Conservation (phyloP, 2,888 invertebrate species). For the Eupeodes luniger region DNA sequence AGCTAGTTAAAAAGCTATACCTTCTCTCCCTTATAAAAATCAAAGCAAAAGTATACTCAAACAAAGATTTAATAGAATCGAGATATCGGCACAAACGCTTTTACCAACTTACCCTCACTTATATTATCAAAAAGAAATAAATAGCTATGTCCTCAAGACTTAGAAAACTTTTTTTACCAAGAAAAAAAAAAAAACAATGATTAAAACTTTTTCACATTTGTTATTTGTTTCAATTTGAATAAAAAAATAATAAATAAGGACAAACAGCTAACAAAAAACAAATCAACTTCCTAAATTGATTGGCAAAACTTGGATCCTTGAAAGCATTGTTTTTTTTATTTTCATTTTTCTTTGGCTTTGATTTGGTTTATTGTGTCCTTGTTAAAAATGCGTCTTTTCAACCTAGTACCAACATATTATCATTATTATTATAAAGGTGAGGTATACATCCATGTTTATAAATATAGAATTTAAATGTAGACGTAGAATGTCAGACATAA, state of each 20-base stretch:
- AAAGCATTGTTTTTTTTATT: background rate
- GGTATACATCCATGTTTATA: background rate
- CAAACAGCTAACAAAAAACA: background rate
- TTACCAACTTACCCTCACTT: background rate
- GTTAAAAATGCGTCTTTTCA: background rate
- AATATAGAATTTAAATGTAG: background rate
- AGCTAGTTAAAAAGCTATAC: too few relatives aligned
- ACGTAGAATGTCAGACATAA: background rate
- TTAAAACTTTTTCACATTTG: conserved; percentile 36
- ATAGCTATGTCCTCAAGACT: background rate
- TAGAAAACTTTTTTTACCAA: background rate
- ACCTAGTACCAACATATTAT: background rate
- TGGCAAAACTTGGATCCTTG: conserved; percentile 14
- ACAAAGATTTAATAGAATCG: too few relatives aligned
- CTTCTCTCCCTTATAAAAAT: too few relatives aligned
- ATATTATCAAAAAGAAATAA: background rate
- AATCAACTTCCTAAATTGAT: conserved; percentile 14
- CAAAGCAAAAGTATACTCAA: too few relatives aligned
- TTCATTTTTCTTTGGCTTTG: background rate
- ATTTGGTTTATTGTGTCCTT: conserved; percentile 1
- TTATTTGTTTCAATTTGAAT: conserved; percentile 27
- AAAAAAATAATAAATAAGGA: conserved; percentile 22
- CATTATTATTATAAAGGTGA: background rate
- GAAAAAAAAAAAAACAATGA: conserved; percentile 9
- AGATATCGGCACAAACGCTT: too few relatives aligned